Evolutionary conservation across 2,797 vertebrate species (phyloP), one percentile per base, ranked within the genome.

Genomic region (Lerista edwardsae): DNA sequence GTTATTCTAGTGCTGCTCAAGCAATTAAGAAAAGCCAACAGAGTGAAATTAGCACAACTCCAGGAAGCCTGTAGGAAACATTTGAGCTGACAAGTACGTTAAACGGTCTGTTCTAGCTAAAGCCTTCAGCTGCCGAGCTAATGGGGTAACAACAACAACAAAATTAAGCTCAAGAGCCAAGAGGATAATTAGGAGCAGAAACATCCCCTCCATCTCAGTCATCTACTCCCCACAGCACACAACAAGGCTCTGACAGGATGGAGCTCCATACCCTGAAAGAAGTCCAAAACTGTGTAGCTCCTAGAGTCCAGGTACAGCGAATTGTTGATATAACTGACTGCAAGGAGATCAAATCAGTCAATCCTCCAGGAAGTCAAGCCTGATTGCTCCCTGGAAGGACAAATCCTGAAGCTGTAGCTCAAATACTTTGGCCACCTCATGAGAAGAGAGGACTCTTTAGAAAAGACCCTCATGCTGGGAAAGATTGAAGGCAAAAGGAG

Each of bases 21-120:
- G 72, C 59, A 80, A 85, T 85, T 80, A 85, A 65, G 61, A 80
- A 41, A 77, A 34, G 14, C 61, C 47, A 74, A 67, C 69, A 67
- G 69, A 85, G 83, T 34, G 19, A 74, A 74, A 84, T 79, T 79
- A 84, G 76, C 69, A 57, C 4, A 4, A 25, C 44, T 67, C 82
- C 36, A 68, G 44, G 69, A 84, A 73, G 62, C 69, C 71, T 61
- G 39, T 11, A 80, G 77, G 84, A 85, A 85, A 79, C 61, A 74
- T 74, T 85, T 69, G 29, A 85, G 79, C 61, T 80, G 47, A 85
- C 71, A 73, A 85, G 29, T 80, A 47, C 76, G 82, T 74, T 74
- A 85, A 85, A 85, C 44, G 36, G 47, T 80, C 47, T 79, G 83
- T 65, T 85, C 61, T 74, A 31, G 47, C 71, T 31, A 29, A 8